Conservation (phyloP, 1,140 invertebrate genomes). For the Heliothis virescens region DNA sequence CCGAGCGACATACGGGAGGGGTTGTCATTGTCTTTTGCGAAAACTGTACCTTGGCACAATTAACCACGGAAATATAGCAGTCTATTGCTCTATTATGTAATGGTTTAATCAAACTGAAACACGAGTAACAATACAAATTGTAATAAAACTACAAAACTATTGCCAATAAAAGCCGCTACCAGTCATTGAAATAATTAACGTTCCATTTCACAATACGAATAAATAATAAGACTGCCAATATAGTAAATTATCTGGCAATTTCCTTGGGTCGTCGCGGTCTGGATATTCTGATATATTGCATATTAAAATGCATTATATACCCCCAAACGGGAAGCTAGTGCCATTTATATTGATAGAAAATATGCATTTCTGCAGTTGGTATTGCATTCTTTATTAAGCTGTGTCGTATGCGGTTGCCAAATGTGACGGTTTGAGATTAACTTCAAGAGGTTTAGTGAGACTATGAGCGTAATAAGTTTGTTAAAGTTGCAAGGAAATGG, state of each 20-base stretch:
- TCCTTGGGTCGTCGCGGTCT: slow-evolving; percentile 19
- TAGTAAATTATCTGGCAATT: slow-evolving; percentile 39
- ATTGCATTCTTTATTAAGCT: slow-evolving; percentile 10
- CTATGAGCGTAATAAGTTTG: too few species aligned
- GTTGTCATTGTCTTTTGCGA: too few species aligned
- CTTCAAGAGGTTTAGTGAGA: neutral
- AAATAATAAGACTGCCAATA: slow-evolving; percentile 40
- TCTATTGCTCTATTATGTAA: too few species aligned
- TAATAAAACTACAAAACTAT: neutral
- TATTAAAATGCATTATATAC: slow-evolving; percentile 43
- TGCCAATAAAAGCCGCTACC: neutral
- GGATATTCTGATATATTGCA: slow-evolving; percentile 28
- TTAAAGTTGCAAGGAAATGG: too few species aligned
- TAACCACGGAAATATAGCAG: too few species aligned
- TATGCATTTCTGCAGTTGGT: neutral
- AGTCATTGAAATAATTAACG: neutral
- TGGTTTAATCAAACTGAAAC: too few species aligned
- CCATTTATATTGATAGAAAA: slow-evolving; percentile 42
- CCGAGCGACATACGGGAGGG: too few species aligned
- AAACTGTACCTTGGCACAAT: too few species aligned
- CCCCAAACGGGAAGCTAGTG: neutral
- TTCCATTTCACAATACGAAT: slow-evolving; percentile 5
- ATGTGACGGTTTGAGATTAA: neutral
- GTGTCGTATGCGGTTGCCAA: neutral
- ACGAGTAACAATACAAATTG: neutral